These are phyloP conservation scores for Distichodus sexfasciatus DNA, from an alignment of 2,797 vertebrate genomes.

Conservation along the genomic window DNA sequence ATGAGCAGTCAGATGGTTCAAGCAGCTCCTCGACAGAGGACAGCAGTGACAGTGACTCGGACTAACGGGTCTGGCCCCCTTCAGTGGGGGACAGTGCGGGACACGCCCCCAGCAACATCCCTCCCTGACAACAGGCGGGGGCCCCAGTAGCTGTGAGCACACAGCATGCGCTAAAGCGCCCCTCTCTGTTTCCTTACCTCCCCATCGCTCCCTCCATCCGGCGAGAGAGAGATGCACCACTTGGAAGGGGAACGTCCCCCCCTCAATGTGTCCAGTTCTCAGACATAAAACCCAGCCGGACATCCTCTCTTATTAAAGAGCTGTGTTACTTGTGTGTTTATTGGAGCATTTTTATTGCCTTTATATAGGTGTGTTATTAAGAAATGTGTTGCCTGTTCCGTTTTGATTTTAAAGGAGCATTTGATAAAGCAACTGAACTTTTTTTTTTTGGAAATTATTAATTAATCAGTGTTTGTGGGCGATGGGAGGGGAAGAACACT, in stretches of 20 bases:
- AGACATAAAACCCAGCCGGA: conserved; percentile 42
- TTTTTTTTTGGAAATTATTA: conserved; percentile 47
- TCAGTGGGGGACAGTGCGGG: conserved; percentile 66
- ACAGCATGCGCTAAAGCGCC: conserved; percentile 13
- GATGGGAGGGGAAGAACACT: conserved; percentile 26
- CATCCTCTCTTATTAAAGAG: conserved; percentile 45
- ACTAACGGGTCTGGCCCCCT: conserved; percentile 60
- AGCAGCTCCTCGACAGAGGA: conserved; percentile 73
- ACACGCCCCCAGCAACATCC: conserved; percentile 60
- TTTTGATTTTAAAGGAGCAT: conserved; percentile 62
- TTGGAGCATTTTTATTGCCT: conserved; percentile 55
- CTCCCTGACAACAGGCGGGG: conserved; percentile 46
- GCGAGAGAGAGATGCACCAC: conserved; percentile 23
- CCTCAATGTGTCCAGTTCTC: conserved; percentile 22
- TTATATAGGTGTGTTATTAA: conserved; percentile 59
- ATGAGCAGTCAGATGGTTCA: conserved; percentile 65
- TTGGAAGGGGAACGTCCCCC: background rate
- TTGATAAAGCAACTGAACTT: conserved; percentile 20
- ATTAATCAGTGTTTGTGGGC: conserved; percentile 34
- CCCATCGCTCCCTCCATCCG: background rate
- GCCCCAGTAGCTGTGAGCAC: conserved; percentile 42
- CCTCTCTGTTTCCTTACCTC: conserved; percentile 25
- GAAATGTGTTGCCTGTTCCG: conserved; percentile 50
- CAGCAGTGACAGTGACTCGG: conserved; percentile 74
- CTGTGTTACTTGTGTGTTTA: conserved; percentile 64